These are phyloP conservation scores for Lonchura striata DNA, from an alignment of 2,113 vertebrate genomes.

Conservation along the genomic window DNA sequence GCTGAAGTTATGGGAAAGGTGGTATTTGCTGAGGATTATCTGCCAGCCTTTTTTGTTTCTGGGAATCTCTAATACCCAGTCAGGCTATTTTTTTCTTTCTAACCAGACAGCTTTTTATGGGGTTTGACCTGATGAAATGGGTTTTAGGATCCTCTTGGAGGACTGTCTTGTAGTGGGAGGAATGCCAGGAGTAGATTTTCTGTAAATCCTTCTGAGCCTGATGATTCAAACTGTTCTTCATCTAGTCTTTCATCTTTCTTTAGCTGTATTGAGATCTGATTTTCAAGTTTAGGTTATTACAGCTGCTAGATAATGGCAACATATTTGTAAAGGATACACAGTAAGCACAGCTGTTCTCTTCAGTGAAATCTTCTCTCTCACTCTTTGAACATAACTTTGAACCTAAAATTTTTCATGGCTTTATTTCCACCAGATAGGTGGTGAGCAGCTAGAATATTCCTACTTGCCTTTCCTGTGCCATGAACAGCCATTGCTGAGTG, in stretches of 20 bases:
- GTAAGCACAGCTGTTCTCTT: not conserved
- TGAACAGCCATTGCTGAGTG: slow-evolving; percentile 59
- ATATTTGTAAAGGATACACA: not conserved
- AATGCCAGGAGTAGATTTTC: not conserved
- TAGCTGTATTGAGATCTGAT: not conserved
- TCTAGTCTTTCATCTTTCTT: not conserved
- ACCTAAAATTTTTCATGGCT: slow-evolving; percentile 26
- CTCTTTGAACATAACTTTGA: slow-evolving; percentile 52
- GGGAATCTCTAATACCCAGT: not conserved
- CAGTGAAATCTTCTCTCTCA: slow-evolving; percentile 41
- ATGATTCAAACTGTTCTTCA: not conserved
- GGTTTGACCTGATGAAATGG: not conserved
- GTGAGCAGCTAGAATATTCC: not conserved
- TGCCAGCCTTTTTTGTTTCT: not conserved
- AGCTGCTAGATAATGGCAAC: not conserved
- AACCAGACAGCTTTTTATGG: not conserved
- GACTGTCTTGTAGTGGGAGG: not conserved
- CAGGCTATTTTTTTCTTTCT: not conserved
- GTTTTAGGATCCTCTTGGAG: not conserved
- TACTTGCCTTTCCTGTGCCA: not conserved
- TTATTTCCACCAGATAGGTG: not conserved
- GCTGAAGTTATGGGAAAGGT: not conserved
- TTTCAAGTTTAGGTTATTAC: slow-evolving; percentile 11
- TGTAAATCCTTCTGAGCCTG: not conserved
- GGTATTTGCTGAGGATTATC: not conserved